Conservation (phyloP, 2,888 invertebrate genomes). For the Geotrupes spiniger region DNA sequence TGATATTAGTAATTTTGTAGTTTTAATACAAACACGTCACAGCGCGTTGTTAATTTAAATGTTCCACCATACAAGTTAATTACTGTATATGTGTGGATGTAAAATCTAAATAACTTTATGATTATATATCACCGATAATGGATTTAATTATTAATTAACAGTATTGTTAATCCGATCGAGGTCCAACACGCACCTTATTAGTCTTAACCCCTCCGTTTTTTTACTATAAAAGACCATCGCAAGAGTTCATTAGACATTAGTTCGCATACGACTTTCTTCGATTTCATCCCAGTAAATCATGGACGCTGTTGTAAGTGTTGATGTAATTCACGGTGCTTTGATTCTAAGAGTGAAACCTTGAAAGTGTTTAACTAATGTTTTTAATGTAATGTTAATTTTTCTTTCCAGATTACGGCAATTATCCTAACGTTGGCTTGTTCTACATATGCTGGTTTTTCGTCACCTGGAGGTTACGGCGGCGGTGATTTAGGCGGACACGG, state of each 20-base stretch:
- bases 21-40: no score
- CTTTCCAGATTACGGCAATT: constrained; percentile 30
- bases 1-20: no score
- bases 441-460: constrained; percentile 33
- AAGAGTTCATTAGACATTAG: constrained; percentile 11
- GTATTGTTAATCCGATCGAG: no score
- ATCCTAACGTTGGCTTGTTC: constrained; percentile 32
- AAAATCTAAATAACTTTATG: no score
- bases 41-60: no score
- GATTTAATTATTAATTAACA: no score
- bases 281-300: constrained; percentile 1
- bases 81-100: no score
- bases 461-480: constrained; percentile 18
- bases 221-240: constrained; percentile 31
- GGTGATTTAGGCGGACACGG: constrained; percentile 25
- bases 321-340: neutral
- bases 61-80: no score
- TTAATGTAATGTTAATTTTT: no score
- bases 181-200: no score
- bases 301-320: constrained; percentile 16
- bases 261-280: constrained; percentile 6
- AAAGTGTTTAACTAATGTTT: neutral
- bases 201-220: constrained; percentile 27
- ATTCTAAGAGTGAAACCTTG: neutral
- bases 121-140: no score